Evolutionary conservation across 2,797 vertebrate genomes (phyloP), one percentile per base, ranked within the genome.

Genomic region (Aplochiton taeniatus): DNA sequence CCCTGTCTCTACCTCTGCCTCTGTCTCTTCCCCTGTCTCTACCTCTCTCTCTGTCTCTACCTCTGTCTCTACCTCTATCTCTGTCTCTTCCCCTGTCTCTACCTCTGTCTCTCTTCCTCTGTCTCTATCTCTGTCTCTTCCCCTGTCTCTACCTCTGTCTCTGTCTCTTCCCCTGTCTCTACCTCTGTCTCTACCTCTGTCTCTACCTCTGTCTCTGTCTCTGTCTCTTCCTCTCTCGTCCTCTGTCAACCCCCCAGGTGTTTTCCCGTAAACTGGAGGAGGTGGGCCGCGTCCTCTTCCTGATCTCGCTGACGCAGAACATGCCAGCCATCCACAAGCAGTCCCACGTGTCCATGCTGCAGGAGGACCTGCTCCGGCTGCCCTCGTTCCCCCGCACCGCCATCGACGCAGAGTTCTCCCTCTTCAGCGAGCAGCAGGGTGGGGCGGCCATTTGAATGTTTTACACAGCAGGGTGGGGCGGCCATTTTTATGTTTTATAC

Each of bases 231-330:
- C 14, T 45, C 9, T 5, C 0, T 9, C 4, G 1, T 49, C 0
- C 46, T 57, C 20, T 11, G 11, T n/a, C 53, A 18, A 61, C 19
- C 54, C 51, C 9, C 1, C 16, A 99, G 97, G 97, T 99, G 75
- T 99, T 99, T 81, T 97, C 96, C 1, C 92, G 97, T 66, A 99
- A 99, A 81, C 87, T 99, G 56, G 98, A 99, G 80, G 98, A 99
- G 78, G 96, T 99, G 0, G 98, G 98, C 0, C 81, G 97, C 0
- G 97, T 99, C 60, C 81, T 99, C 41, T 99, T 99, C 86, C 95
- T 99, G 63, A 98, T 98, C 82, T 97, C 97, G 0, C 91, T 99
- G 55, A 99, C 97, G 0, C 97, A 99, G 79, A 95, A 94, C 87
- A 97, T 99, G 82, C 98, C 97, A 1, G 84, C 93, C 0, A 93